phyloP scores from a whole-genome alignment of 2,888 invertebrate genomes.

The Clusia tigrina region DNA sequence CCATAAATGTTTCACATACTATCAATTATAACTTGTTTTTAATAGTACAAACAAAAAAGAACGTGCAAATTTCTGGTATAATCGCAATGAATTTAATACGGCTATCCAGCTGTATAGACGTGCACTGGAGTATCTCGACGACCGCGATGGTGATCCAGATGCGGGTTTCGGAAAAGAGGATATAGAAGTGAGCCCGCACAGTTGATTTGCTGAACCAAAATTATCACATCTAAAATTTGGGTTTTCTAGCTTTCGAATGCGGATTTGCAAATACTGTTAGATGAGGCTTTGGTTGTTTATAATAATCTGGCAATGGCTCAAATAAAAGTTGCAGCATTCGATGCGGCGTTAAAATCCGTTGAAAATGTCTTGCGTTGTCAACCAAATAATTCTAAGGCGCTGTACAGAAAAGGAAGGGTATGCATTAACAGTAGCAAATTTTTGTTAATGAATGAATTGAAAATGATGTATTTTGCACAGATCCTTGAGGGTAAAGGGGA shows the following conservation, averaged over 20 bases:
- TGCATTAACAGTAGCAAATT: slow-evolving; percentile 15
- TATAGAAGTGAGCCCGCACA: slow-evolving; percentile 42
- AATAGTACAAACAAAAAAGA: slow-evolving; percentile 77
- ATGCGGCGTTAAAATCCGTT: slow-evolving; percentile 84
- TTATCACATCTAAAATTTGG: background rate
- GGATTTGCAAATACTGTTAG: slow-evolving; percentile 73
- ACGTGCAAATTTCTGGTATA: slow-evolving; percentile 91
- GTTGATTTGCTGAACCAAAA: too few species aligned
- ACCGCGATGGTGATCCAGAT: slow-evolving; percentile 72
- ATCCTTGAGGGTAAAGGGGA: slow-evolving; percentile 75
- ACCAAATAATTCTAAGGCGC: slow-evolving; percentile 88
- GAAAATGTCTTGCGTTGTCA: slow-evolving; percentile 84
- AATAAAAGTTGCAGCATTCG: slow-evolving; percentile 85
- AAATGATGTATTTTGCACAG: slow-evolving; percentile 55
- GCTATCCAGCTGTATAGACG: slow-evolving; percentile 89
- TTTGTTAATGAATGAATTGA: background rate
- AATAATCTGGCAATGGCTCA: slow-evolving; percentile 95
- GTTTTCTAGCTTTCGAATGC: slow-evolving; percentile 65
- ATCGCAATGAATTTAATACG: slow-evolving; percentile 78
- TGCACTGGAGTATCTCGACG: slow-evolving; percentile 82
- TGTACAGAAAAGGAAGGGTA: slow-evolving; percentile 84
- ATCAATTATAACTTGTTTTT: slow-evolving; percentile 4
- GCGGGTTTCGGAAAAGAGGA: slow-evolving; percentile 67
- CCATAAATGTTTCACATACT: background rate
- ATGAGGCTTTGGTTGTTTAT: slow-evolving; percentile 83